A percentile compares a stretch with the other conserved stretches of the same genome.
Evolutionary conservation across 1,140 invertebrate species (phyloP).

Genomic region (Ceratina australensis): DNA sequence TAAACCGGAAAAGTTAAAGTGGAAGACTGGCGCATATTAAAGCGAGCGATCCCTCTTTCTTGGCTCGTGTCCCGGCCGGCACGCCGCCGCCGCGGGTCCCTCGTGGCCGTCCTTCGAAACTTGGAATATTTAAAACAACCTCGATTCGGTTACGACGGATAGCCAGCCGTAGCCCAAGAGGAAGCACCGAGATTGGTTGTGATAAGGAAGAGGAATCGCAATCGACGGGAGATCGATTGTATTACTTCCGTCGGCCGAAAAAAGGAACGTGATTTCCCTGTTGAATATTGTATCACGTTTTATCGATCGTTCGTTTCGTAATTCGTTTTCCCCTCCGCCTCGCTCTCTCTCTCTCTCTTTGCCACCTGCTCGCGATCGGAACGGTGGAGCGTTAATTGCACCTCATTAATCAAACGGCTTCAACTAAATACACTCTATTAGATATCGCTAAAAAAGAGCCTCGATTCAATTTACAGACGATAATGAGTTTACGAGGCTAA

Average conservation of each 20-base stretch:
- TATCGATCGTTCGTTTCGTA: conserved; percentile 26
- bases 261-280: background rate
- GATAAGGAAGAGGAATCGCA: conserved; percentile 15
- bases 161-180: too few relatives aligned
- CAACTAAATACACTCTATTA: conserved; percentile 39
- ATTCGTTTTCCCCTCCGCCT: background rate
- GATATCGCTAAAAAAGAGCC: conserved; percentile 23
- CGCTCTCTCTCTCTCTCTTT: too few relatives aligned
- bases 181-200: background rate
- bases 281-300: conserved; percentile 29
- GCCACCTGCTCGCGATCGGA: background rate
- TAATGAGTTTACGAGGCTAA: conserved; percentile 44
- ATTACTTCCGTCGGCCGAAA: conserved; percentile 11
- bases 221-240: conserved; percentile 11
- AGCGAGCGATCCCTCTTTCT: conserved; percentile 56
- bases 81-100: background rate
- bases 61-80: conserved; percentile 15
- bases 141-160: conserved; percentile 30
- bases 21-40: conserved; percentile 70
- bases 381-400: conserved; percentile 34
- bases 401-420: conserved; percentile 41
- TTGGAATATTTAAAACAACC: conserved; percentile 62
- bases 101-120: conserved; percentile 30
- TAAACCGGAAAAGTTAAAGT: conserved; percentile 74
- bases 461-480: conserved; percentile 36